Evolutionary conservation across 2,888 invertebrate species (phyloP), one percentile per base, ranked within the genome.

Genomic region (Chloroclystis v-ata): DNA sequence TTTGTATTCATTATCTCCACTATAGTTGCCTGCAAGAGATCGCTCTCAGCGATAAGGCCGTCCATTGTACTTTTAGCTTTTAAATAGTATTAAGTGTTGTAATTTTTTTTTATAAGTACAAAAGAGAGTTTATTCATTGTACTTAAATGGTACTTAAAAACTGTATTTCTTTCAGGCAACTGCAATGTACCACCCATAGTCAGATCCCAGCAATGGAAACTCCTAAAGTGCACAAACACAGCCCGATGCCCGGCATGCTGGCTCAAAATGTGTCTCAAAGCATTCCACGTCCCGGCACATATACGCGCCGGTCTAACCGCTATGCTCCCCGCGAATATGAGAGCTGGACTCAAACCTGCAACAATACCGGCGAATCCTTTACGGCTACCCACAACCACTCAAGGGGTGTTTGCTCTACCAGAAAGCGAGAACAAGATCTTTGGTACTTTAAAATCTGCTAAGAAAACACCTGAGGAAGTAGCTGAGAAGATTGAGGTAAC

Each of bases 171-270:
- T 70, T 48, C 67, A 90, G 92, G 94, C 38, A 90, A 90, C 63
- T 95, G 95, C 70, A 90, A 90, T 65, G 92, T 94, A 35, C 91
- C 92, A 39, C 92, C 94, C 29, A 90, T 92, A 51, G 90, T 92
- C 1, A 89, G 93, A 59, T 92, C 92, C 56, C 93, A 92, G 64
- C 91, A 92, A 61, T 92, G 92, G 91, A 92, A 92, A 65, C 75
- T 92, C 59, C 84, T 91, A 48, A 82, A 89, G 57, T 92, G 92
- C 72, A 91, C 93, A 24, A 92, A 92, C 69, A 92, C 92, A 69
- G 90, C 93, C 29, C 89, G 95, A 28, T 97, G 96, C 78, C 92
- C 93, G 42, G 95, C 95, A 10, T 97, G 96, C 75, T 96, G 96
- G 95, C 88, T 96, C 8, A 94, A 93, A 78, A 91, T 94, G 89